phyloP scores from a whole-genome alignment of 2,888 invertebrate species.

The Leptinotarsa juncta region DNA sequence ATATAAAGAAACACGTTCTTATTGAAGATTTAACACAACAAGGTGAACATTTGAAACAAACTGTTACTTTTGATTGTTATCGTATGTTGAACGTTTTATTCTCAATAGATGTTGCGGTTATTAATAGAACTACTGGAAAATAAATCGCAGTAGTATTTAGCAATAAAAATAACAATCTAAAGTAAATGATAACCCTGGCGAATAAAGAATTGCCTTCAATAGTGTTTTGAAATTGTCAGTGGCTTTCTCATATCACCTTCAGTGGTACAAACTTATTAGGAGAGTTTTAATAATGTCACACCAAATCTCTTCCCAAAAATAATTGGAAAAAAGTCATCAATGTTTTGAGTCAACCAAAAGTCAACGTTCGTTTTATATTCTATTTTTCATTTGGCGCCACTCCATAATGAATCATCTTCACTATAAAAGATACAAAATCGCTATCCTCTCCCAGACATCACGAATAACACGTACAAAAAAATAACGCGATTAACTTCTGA shows the following conservation, averaged over 20 bases:
- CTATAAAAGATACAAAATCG: background rate
- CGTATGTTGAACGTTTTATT: too few relatives aligned
- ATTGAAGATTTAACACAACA: background rate
- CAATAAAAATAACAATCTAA: background rate
- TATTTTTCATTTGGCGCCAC: background rate
- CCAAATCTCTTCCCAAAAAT: background rate
- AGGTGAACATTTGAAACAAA: background rate
- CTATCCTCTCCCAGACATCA: background rate
- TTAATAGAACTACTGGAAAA: constrained; percentile 2
- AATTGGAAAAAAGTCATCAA: background rate
- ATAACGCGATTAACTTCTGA: constrained; percentile 1
- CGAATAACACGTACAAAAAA: background rate
- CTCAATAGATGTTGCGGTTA: background rate
- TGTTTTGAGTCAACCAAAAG: background rate
- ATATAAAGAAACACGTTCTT: background rate
- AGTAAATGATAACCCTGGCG: background rate
- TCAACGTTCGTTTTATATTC: background rate
- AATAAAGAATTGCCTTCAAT: too few relatives aligned
- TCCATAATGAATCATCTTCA: background rate
- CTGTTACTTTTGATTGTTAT: background rate
- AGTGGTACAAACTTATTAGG: too few relatives aligned
- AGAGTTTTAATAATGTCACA: background rate
- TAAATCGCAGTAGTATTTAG: background rate
- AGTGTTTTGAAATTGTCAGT: too few relatives aligned
- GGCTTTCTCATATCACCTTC: too few relatives aligned